Conservation (phyloP, 2,797 vertebrate species). For the Pteronotus mesoamericanus region DNA sequence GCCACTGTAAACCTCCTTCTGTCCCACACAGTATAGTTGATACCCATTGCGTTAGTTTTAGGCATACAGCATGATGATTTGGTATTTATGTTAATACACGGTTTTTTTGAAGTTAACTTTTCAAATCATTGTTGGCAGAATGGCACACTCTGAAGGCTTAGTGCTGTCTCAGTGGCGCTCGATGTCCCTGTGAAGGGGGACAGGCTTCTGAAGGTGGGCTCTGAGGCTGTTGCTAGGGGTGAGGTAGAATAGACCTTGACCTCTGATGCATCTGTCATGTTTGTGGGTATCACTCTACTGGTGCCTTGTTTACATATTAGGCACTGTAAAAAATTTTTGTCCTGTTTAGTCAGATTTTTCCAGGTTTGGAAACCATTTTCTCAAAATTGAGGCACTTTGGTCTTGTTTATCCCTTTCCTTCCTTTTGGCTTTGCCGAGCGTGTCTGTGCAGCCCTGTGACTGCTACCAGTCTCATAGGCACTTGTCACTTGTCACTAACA, state of each 20-base stretch:
- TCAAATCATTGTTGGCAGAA: too few species aligned
- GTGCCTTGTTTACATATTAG: neutral
- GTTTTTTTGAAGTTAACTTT: neutral
- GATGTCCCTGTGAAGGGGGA: too few species aligned
- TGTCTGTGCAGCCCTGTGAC: too few species aligned
- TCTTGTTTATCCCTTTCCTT: rapidly evolving
- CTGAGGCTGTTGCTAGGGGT: too few species aligned
- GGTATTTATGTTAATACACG: neutral
- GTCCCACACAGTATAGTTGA: too few species aligned
- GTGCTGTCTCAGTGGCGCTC: too few species aligned
- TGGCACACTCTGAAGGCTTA: too few species aligned
- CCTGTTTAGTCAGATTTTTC: neutral
- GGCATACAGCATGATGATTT: neutral
- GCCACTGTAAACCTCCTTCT: neutral
- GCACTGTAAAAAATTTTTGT: neutral
- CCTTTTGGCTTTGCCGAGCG: neutral
- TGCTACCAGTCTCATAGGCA: rapidly evolving
- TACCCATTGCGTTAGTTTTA: too few species aligned
- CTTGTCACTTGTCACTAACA: neutral
- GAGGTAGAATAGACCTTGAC: neutral
- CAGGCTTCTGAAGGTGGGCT: neutral
- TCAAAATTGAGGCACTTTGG: neutral
- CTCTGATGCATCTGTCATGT: rapidly evolving
- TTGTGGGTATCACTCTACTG: too few species aligned
- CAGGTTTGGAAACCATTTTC: neutral